Percentiles rank a stretch among this genome's conserved stretches.
These are phyloP conservation scores for Aurelia aurita complex sp. Pacific DNA, from an alignment of 30 jellyfish, hydroid and myxozoan species.

Conservation along the genomic window DNA sequence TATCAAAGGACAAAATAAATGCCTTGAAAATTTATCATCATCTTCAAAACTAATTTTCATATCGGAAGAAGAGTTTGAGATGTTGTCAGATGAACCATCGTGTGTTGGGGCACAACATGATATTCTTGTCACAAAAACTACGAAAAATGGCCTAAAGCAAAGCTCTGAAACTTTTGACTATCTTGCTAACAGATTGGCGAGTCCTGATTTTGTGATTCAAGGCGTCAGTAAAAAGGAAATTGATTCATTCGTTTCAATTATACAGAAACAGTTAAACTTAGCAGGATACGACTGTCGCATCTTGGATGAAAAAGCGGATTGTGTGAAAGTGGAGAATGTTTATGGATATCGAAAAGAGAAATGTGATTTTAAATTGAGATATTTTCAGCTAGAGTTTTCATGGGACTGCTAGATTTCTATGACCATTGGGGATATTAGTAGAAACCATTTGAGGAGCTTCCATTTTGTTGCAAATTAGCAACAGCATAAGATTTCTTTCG, in stretches of 20 bases:
- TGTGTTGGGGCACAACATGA: slow-evolving; percentile 69
- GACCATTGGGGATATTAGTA: too few species aligned
- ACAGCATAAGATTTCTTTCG: too few species aligned
- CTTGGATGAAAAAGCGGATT: slow-evolving; percentile 40
- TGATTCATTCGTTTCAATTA: slow-evolving; percentile 35
- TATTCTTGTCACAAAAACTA: slow-evolving; percentile 27
- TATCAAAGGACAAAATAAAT: slow-evolving; percentile 31
- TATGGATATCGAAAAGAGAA: slow-evolving; percentile 47
- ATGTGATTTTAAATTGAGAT: slow-evolving; percentile 31
- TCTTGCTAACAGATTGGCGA: slow-evolving; percentile 21
- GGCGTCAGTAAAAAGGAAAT: slow-evolving; percentile 38
- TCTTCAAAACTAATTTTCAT: slow-evolving; percentile 27
- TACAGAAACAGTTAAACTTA: slow-evolving; percentile 23
- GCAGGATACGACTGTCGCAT: slow-evolving; percentile 36
- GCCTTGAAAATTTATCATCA: slow-evolving; percentile 34
- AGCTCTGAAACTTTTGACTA: slow-evolving; percentile 47
- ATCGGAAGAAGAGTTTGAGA: slow-evolving; percentile 23
- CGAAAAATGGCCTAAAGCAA: slow-evolving; percentile 28
- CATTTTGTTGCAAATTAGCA: too few species aligned
- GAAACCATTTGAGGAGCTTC: too few species aligned
- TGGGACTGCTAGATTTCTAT: slow-evolving; percentile 9
- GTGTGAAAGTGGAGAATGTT: slow-evolving; percentile 25
- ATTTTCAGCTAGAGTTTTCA: slow-evolving; percentile 28
- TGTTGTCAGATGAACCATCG: slow-evolving; percentile 32
- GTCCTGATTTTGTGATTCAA: slow-evolving; percentile 21